Conservation (phyloP, 2,888 invertebrate species). For the Diogma glabrata region DNA sequence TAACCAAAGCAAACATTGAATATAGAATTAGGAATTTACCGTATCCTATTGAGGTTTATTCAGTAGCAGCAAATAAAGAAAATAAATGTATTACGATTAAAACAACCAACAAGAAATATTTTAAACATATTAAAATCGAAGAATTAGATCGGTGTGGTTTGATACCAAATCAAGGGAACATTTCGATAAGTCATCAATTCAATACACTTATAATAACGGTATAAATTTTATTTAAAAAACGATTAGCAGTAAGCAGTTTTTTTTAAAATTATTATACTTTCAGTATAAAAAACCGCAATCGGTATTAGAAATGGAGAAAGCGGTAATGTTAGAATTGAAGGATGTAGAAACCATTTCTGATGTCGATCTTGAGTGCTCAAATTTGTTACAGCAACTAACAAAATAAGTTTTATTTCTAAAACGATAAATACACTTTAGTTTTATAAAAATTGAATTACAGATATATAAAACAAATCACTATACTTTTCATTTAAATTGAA, state of each 20-base stretch:
- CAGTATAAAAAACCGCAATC: slow-evolving; percentile 67
- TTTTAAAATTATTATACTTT: slow-evolving; percentile 28
- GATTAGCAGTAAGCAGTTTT: slow-evolving; percentile 12
- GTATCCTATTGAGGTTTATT: slow-evolving; percentile 59
- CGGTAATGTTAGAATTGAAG: slow-evolving; percentile 31
- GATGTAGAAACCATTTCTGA: slow-evolving; percentile 35
- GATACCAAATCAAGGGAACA: slow-evolving; percentile 47
- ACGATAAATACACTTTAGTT: no score
- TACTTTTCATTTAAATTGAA: no score
- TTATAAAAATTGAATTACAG: no score
- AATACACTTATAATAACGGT: slow-evolving; percentile 67
- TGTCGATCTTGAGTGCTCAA: slow-evolving; percentile 23
- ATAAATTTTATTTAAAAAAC: slow-evolving; percentile 18
- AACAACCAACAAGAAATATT: slow-evolving; percentile 74
- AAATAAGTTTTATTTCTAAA: no score
- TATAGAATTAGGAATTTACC: slow-evolving; percentile 74
- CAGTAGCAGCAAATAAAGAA: slow-evolving; percentile 51
- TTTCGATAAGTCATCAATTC: slow-evolving; percentile 57
- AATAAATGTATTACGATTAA: slow-evolving; percentile 53
- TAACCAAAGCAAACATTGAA: slow-evolving; percentile 62
- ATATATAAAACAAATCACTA: no score
- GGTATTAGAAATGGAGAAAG: slow-evolving; percentile 58
- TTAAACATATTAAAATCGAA: slow-evolving; percentile 55
- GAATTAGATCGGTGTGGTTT: slow-evolving; percentile 56
- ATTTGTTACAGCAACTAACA: no score